Conservation (phyloP, 92 coral and sea anemone genomes). For the Pocillopora grandis region DNA sequence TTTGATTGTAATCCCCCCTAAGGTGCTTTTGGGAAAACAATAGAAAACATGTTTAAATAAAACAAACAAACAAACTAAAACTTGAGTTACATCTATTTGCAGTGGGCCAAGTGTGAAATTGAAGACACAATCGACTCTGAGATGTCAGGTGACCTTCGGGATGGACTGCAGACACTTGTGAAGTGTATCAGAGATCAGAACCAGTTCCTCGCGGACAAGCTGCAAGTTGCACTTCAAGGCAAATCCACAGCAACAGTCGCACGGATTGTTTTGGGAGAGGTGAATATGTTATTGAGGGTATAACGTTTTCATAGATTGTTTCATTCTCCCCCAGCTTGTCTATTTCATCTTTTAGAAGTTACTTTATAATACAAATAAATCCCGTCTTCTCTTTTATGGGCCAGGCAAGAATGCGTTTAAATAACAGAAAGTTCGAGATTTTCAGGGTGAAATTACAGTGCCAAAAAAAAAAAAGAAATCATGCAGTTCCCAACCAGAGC, state of each 20-base stretch:
- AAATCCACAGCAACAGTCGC: constrained; percentile 53
- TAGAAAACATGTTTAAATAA: background rate
- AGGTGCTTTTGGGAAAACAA: no score
- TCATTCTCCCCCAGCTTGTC: no score
- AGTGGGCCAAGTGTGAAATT: constrained; percentile 86
- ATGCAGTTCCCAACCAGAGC: no score
- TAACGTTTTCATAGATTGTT: no score
- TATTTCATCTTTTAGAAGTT: no score
- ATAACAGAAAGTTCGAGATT: no score
- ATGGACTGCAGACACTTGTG: constrained; percentile 72
- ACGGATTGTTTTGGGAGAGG: constrained; percentile 63
- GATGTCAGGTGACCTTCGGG: constrained; percentile 79
- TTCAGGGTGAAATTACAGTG: no score
- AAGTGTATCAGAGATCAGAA: constrained; percentile 51
- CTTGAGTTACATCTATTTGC: background rate
- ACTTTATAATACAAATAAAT: no score
- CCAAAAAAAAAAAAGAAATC: no score
- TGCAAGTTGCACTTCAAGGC: constrained; percentile 54
- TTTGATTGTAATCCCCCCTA: no score
- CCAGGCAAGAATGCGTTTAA: no score
- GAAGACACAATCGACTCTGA: constrained; percentile 76
- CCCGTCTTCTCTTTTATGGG: no score
- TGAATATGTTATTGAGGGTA: constrained; percentile 4
- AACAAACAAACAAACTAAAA: background rate
- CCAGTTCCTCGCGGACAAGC: constrained; percentile 56